These are phyloP conservation scores for Metacarcinus magister DNA, from an alignment of 2,888 invertebrate species.

Conservation along the genomic window DNA sequence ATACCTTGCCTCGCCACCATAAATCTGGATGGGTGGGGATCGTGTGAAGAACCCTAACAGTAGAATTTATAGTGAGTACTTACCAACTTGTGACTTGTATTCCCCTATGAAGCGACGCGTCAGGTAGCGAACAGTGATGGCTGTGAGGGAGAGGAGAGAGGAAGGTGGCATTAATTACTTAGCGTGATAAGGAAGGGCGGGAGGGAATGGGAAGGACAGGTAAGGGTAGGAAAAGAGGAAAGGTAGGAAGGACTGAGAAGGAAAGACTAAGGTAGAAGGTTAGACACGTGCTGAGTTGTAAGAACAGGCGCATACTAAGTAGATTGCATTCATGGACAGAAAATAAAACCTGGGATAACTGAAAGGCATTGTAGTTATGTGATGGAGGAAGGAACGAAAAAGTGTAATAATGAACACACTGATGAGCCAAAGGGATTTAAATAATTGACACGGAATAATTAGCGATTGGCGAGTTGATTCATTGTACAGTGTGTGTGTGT, in stretches of 20 bases:
- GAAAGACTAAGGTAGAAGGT: neutral
- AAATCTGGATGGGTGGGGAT: too few relatives aligned
- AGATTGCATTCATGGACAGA: too few relatives aligned
- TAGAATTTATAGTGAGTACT: slow-evolving; percentile 44
- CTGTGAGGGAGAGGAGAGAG: slow-evolving; percentile 83
- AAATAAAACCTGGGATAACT: too few relatives aligned
- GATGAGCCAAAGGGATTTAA: neutral
- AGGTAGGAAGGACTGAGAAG: neutral
- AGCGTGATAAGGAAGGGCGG: neutral
- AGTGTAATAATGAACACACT: too few relatives aligned
- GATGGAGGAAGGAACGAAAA: neutral
- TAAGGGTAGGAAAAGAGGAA: neutral
- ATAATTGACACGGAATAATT: too few relatives aligned
- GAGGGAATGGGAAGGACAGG: neutral
- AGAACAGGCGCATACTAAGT: too few relatives aligned
- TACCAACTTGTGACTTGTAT: slow-evolving; percentile 86
- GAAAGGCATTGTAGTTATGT: too few relatives aligned
- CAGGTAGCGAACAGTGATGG: slow-evolving; percentile 93
- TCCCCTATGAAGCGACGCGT: slow-evolving; percentile 97
- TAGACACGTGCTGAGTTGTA: neutral
- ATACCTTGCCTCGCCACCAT: too few relatives aligned
- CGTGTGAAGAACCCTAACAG: too few relatives aligned
- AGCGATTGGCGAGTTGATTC: too few relatives aligned
- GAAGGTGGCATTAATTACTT: neutral
- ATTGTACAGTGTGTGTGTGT: neutral